phyloP scores from a whole-genome alignment of 1,140 invertebrate species.

The Plectrocnemia conspersa region DNA sequence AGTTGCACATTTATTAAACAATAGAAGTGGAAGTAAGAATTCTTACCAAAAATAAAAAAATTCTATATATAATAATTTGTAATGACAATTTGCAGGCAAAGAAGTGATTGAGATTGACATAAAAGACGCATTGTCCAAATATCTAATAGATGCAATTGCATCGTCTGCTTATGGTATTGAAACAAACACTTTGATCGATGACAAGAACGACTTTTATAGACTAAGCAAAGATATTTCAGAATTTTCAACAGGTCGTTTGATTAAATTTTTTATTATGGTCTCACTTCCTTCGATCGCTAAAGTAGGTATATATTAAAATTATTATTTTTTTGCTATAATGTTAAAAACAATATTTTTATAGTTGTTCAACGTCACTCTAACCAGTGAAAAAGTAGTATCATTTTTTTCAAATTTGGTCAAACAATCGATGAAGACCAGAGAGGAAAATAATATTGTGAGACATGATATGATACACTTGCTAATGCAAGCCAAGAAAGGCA shows the following conservation, averaged over 20 bases:
- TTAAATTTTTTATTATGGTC: slow-evolving; percentile 4
- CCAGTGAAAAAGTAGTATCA: neutral
- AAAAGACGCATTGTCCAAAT: slow-evolving; percentile 42
- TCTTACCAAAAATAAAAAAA: no score
- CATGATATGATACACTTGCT: slow-evolving; percentile 48
- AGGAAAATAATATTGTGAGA: slow-evolving; percentile 39
- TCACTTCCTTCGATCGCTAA: neutral
- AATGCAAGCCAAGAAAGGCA: slow-evolving; percentile 44
- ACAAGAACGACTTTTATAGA: slow-evolving; percentile 38
- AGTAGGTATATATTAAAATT: neutral
- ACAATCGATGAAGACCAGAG: slow-evolving; percentile 38
- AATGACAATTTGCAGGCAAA: slow-evolving; percentile 1
- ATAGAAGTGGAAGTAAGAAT: no score
- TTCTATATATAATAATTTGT: no score
- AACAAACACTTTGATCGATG: slow-evolving; percentile 37
- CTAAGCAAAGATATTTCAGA: slow-evolving; percentile 33
- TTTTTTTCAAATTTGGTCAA: slow-evolving; percentile 36
- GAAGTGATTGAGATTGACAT: slow-evolving; percentile 34
- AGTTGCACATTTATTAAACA: no score
- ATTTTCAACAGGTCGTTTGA: slow-evolving; percentile 25
- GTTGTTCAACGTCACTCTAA: slow-evolving; percentile 10
- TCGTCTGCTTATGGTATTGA: slow-evolving; percentile 41
- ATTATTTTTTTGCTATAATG: no score
- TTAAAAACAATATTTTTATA: slow-evolving; percentile 12
- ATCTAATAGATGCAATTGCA: slow-evolving; percentile 47